These are phyloP conservation scores for Acanthoscelides obtectus DNA, from an alignment of 2,888 invertebrate genomes.

Conservation along the genomic window DNA sequence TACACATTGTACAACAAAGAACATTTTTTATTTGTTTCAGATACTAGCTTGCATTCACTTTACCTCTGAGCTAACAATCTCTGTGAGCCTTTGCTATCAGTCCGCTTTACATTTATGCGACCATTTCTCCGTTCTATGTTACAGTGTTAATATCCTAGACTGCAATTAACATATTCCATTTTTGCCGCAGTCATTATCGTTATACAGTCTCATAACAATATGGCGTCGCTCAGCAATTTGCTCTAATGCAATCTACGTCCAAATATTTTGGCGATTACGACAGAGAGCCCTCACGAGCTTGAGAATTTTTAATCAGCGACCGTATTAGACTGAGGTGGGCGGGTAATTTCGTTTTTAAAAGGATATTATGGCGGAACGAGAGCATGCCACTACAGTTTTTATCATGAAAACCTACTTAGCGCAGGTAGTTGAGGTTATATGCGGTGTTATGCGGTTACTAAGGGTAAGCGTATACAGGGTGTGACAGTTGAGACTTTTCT, in stretches of 20 bases:
- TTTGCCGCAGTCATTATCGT: conserved; percentile 13
- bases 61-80: too few relatives aligned
- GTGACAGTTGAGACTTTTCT: too few relatives aligned
- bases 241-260: background rate
- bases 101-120: background rate
- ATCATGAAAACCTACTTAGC: background rate
- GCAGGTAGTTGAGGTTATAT: background rate
- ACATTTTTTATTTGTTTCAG: too few relatives aligned
- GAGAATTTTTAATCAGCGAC: background rate
- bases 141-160: conserved; percentile 1
- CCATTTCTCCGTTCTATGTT: background rate
- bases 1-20: too few relatives aligned
- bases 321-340: background rate
- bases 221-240: background rate
- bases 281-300: background rate
- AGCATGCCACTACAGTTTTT: background rate
- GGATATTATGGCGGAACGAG: background rate
- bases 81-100: too few relatives aligned
- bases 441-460: too few relatives aligned
- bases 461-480: too few relatives aligned
- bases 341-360: background rate
- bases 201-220: background rate
- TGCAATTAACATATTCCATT: conserved; percentile 11
- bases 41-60: too few relatives aligned
- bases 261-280: background rate